Percentiles rank a stretch among this genome's conserved stretches.
phyloP scores from a whole-genome alignment of 2,797 vertebrate species.

The Esox masquinongy region DNA sequence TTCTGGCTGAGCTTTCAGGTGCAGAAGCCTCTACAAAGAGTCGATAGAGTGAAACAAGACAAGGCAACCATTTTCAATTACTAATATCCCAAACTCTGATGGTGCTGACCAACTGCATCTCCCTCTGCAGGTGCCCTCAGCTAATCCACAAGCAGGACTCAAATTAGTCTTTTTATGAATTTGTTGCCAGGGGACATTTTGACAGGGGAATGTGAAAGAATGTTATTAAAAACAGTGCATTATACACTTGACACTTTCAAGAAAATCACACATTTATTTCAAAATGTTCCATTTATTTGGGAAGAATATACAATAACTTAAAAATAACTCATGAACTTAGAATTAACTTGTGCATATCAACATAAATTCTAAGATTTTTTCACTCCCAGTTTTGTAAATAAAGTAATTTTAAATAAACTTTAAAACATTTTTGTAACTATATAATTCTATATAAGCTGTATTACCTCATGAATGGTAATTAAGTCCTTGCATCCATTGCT shows the following conservation, averaged over 20 bases:
- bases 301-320: background rate
- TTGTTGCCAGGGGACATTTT: slow-evolving; percentile 24
- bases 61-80: no score
- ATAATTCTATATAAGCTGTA: background rate
- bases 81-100: no score
- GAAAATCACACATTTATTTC: background rate
- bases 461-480: background rate
- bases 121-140: no score
- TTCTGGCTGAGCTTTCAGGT: no score
- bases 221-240: no score
- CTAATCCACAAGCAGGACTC: no score
- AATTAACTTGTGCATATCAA: background rate
- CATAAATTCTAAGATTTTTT: background rate
- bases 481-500: background rate
- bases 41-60: no score
- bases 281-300: background rate
- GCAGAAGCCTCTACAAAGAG: no score
- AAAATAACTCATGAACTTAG: background rate
- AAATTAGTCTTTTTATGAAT: slow-evolving; percentile 50
- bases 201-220: no score
- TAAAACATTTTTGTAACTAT: background rate
- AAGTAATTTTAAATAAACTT: background rate
- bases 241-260: background rate
- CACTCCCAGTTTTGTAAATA: background rate
- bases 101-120: no score